Conservation (phyloP, 37 sponge, comb jelly and placozoan species). For the Bolinopsis microptera region DNA sequence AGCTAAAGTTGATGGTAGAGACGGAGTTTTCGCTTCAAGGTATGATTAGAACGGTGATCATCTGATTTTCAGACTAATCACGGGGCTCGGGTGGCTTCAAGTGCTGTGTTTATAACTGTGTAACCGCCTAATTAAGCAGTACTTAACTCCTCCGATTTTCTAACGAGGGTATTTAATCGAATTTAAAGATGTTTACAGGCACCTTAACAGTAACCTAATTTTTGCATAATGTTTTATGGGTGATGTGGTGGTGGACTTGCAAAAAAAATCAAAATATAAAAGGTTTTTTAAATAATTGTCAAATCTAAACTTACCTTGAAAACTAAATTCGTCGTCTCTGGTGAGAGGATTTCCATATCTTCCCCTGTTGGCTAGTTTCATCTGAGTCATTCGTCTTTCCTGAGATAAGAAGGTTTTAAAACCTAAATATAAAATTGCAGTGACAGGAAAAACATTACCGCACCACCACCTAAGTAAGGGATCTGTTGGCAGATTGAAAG, state of each 20-base stretch:
- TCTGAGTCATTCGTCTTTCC: slow-evolving; percentile 15
- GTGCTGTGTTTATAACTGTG: not conserved
- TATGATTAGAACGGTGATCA: not conserved
- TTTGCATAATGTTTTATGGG: too few relatives aligned
- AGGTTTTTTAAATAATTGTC: too few relatives aligned
- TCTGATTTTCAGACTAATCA: not conserved
- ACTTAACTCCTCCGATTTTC: not conserved
- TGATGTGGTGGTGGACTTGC: too few relatives aligned
- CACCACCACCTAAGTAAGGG: too few relatives aligned
- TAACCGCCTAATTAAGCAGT: not conserved
- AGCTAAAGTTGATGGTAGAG: not conserved
- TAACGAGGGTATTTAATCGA: too few relatives aligned
- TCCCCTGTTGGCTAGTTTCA: slow-evolving; percentile 14
- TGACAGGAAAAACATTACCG: too few relatives aligned
- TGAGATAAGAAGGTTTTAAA: not conserved
- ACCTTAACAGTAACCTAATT: too few relatives aligned
- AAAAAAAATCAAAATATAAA: too few relatives aligned
- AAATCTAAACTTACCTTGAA: not conserved
- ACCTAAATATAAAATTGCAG: too few relatives aligned
- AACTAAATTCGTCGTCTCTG: slow-evolving; percentile 11
- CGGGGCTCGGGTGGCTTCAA: not conserved
- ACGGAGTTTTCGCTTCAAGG: not conserved
- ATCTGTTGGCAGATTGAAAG: too few relatives aligned
- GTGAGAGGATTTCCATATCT: slow-evolving; percentile 29
- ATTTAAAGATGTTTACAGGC: too few relatives aligned